These are phyloP conservation scores for Uloborus diversus DNA, from an alignment of 1,140 invertebrate species.

Conservation along the genomic window DNA sequence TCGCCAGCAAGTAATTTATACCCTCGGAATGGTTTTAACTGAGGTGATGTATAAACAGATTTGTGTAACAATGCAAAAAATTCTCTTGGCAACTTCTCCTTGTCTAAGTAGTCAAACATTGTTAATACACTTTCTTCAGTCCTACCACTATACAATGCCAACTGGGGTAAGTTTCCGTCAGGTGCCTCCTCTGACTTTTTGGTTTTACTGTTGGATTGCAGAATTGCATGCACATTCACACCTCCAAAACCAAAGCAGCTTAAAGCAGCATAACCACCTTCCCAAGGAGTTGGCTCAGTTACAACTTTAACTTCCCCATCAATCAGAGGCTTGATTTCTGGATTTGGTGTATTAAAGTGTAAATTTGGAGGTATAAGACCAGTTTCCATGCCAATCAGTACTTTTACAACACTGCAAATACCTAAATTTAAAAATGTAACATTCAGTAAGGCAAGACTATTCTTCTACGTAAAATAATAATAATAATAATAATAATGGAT, in stretches of 20 bases:
- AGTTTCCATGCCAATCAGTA: conserved; percentile 88
- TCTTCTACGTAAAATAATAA: too few species aligned
- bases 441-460: not conserved
- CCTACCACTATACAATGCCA: conserved; percentile 83
- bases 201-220: conserved; percentile 74
- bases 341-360: conserved; percentile 86
- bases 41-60: conserved; percentile 75
- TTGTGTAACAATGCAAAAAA: conserved; percentile 81
- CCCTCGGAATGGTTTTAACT: conserved; percentile 78
- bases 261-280: conserved; percentile 74
- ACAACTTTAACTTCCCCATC: conserved; percentile 84
- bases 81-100: conserved; percentile 73
- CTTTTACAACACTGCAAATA: conserved; percentile 86
- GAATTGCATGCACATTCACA: conserved; percentile 90
- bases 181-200: conserved; percentile 67
- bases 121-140: conserved; percentile 80
- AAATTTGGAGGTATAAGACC: conserved; percentile 89
- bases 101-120: conserved; percentile 72
- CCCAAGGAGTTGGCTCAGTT: conserved; percentile 56
- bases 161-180: conserved; percentile 69
- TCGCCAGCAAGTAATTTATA: conserved; percentile 75
- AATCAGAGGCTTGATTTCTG: conserved; percentile 84
- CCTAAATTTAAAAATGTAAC: conserved; percentile 66
- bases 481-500: too few species aligned
- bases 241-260: conserved; percentile 99